Conservation (phyloP, 1,140 invertebrate genomes). For the Eciton burchellii region DNA sequence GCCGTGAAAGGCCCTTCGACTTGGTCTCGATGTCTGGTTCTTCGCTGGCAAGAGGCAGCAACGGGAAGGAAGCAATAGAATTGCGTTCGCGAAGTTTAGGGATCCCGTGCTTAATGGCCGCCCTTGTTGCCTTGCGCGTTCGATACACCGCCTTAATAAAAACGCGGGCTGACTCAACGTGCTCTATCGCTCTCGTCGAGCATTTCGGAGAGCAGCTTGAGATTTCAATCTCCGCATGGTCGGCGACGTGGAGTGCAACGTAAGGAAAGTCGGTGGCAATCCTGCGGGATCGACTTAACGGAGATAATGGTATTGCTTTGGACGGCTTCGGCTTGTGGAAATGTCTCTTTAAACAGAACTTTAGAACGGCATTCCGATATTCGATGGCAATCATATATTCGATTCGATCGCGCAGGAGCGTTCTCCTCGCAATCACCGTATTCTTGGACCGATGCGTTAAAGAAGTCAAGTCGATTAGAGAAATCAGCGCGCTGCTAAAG, state of each 20-base stretch:
- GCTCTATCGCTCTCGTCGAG: background rate
- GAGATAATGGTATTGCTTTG: conserved; percentile 5
- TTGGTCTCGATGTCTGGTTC: conserved; percentile 16
- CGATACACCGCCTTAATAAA: conserved; percentile 73
- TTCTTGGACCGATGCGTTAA: background rate
- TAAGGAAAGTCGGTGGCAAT: background rate
- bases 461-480: conserved; percentile 18
- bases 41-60: background rate
- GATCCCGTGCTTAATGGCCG: conserved; percentile 77
- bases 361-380: background rate
- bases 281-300: background rate
- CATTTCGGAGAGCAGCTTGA: background rate
- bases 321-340: background rate
- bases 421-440: conserved; percentile 11
- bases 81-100: conserved; percentile 81
- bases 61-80: conserved; percentile 66
- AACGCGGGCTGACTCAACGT: conserved; percentile 57
- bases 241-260: background rate
- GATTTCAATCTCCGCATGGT: background rate
- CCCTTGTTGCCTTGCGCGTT: conserved; percentile 54
- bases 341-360: background rate
- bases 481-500: background rate
- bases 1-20: background rate
- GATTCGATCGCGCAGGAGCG: conserved; percentile 23
- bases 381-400: background rate